Base-by-base conservation (phyloP, 2,797 vertebrate genomes). In the Erpetoichthys calabaricus region DNA sequence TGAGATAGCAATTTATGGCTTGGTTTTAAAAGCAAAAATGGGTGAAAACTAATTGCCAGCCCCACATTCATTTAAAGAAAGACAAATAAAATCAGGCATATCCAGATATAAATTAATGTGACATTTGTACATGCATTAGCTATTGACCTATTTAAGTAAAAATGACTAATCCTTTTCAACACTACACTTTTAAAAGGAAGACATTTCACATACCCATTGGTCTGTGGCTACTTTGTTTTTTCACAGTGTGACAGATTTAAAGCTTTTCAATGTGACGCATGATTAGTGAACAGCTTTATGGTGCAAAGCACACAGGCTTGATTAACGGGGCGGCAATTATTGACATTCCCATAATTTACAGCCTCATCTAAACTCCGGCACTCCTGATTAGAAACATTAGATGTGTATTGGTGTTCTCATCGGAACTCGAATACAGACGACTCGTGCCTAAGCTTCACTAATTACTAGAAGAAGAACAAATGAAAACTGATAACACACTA, bases 341-440 rank as follows among this genome's bases (percentile, higher is more conserved):
- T 82, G 83, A 83, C 82, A 80, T 85, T 75, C 78, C 75, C 80
- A 84, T 86, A 84, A 85, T 84, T 83, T 84, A 83, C 75, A 76
- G 78, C 83, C 76, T 80, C 80, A 84, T 83, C 75, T 69, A 76
- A 73, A 77, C 76, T 79, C 75, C 79, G 78, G 75, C 75, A 72
- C 73, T 74, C 73, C 81, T 85, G 80, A 84, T 87, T 82, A 84
- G 79, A 84, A 85, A 83, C 82, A 81, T 82, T 83, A 80, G 80
- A 84, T 80, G 77, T 81, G 77, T 79, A 83, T 82, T 79, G 81
- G 79, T 81, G 76, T 78, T 80, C 68, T 56, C 70, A 63, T 68
- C 71, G 74, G 74, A 67, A 71, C 70, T 69, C 75, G 76, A 74
- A 82, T 73, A 80, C 71, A 74, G 71, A 67, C 75, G 79, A 78